These are phyloP conservation scores for Psittacula derbiana DNA, from an alignment of 2,797 vertebrate genomes.

Conservation along the genomic window DNA sequence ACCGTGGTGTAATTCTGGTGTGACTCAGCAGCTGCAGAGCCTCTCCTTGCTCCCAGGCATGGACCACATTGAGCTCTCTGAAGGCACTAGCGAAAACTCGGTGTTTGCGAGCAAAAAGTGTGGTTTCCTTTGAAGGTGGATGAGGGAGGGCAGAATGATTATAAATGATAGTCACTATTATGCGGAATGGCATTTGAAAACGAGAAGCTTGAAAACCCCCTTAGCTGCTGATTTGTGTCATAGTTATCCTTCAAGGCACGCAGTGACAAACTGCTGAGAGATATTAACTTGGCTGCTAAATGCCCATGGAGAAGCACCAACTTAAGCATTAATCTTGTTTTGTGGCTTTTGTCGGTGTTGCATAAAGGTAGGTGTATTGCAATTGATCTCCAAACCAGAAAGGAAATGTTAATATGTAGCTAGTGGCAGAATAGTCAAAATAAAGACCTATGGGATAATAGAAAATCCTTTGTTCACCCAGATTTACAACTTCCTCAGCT, in stretches of 20 bases:
- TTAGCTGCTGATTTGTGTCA: neutral
- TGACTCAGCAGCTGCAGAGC: neutral
- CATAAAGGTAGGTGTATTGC: neutral
- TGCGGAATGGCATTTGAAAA: neutral
- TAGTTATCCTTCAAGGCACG: neutral
- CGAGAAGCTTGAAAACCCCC: neutral
- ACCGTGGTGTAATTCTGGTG: neutral
- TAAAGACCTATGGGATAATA: neutral
- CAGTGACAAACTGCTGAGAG: neutral
- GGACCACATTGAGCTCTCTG: rapidly evolving
- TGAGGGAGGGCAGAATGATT: neutral
- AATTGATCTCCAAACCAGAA: slow-evolving; percentile 8
- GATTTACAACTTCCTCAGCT: neutral
- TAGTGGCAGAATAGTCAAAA: neutral
- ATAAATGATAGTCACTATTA: neutral
- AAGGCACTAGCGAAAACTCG: neutral
- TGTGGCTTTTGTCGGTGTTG: neutral
- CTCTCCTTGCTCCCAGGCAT: neutral
- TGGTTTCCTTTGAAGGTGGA: neutral
- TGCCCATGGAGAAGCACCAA: neutral
- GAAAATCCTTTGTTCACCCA: neutral
- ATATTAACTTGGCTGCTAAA: neutral
- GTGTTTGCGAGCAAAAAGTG: neutral
- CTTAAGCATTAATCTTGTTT: slow-evolving; percentile 16
- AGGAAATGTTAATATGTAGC: neutral